These are phyloP conservation scores for Avahi laniger DNA, from an alignment of 2,797 vertebrate genomes.

Conservation along the genomic window DNA sequence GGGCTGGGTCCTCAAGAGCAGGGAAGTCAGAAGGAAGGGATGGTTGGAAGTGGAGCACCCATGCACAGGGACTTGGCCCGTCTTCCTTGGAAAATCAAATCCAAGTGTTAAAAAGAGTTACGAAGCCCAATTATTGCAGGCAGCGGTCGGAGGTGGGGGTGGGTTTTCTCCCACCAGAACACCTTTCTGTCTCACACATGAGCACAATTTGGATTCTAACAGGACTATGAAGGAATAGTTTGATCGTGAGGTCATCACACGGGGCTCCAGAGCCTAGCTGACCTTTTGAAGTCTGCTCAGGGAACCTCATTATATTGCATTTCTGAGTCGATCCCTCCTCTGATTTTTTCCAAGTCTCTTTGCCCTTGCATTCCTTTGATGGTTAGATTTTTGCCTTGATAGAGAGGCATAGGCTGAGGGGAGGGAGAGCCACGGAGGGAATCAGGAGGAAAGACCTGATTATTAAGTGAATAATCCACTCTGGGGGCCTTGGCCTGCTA, in stretches of 20 bases:
- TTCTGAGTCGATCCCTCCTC: conserved; percentile 74
- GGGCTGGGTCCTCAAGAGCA: conserved; percentile 46
- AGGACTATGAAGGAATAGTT: conserved; percentile 67
- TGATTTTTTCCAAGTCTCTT: conserved; percentile 77
- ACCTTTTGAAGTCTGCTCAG: conserved; percentile 75
- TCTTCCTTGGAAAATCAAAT: conserved; percentile 75
- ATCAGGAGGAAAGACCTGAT: conserved; percentile 83
- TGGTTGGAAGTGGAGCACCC: conserved; percentile 19
- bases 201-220: conserved; percentile 50
- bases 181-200: conserved; percentile 56
- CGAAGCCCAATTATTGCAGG: conserved; percentile 38
- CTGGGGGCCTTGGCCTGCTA: conserved; percentile 75
- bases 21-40: conserved; percentile 42
- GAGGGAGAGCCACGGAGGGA: conserved; percentile 66
- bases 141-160: background rate
- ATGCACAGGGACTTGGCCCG: conserved; percentile 60
- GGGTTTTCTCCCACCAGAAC: conserved; percentile 56
- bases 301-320: conserved; percentile 70
- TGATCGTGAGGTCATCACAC: conserved; percentile 73
- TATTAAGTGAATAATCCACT: conserved; percentile 79
- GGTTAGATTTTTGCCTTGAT: conserved; percentile 75
- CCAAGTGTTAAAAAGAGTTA: conserved; percentile 67
- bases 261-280: conserved; percentile 60
- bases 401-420: conserved; percentile 79
- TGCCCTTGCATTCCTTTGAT: conserved; percentile 78